Evolutionary conservation across 1,140 invertebrate genomes (phyloP).

Genomic region (Drosophila miranda): DNA sequence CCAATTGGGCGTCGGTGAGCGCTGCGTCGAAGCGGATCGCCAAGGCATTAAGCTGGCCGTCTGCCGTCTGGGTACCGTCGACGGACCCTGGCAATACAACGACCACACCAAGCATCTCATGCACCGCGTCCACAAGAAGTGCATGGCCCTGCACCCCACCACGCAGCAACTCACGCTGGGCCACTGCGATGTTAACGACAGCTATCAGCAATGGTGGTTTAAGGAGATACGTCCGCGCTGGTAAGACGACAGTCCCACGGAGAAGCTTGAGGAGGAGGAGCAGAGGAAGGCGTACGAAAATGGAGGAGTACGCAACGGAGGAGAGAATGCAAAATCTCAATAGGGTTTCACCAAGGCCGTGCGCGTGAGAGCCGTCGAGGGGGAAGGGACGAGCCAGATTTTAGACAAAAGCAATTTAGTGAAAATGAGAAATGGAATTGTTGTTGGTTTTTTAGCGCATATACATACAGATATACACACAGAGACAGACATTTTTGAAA

Average conservation of each 20-base stretch:
- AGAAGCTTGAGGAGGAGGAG: constrained; percentile 9
- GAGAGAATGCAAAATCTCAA: constrained; percentile 41
- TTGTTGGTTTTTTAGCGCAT: constrained; percentile 64
- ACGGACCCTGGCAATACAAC: constrained; percentile 96
- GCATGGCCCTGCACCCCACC: constrained; percentile 92
- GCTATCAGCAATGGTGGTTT: constrained; percentile 94
- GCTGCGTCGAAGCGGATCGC: constrained; percentile 95
- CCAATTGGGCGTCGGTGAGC: constrained; percentile 96
- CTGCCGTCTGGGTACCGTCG: constrained; percentile 94
- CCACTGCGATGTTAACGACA: constrained; percentile 92
- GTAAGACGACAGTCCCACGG: constrained; percentile 27
- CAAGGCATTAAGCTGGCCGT: constrained; percentile 94
- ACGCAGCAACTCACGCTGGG: constrained; percentile 89
- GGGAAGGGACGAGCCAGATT: constrained; percentile 26
- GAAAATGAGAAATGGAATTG: constrained; percentile 70
- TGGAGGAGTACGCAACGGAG: constrained; percentile 12
- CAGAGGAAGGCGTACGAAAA: neutral
- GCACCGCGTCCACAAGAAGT: constrained; percentile 91
- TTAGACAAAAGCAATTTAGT: constrained; percentile 79
- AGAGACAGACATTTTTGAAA: constrained; percentile 16
- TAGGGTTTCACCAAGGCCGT: constrained; percentile 24
- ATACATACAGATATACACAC: constrained; percentile 18
- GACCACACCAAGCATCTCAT: constrained; percentile 89
- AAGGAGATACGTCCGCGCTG: constrained; percentile 86
- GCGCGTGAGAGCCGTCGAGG: too few species aligned